Evolutionary conservation across 2,797 vertebrate species (phyloP).

Genomic region (Gorsachius magnificus): DNA sequence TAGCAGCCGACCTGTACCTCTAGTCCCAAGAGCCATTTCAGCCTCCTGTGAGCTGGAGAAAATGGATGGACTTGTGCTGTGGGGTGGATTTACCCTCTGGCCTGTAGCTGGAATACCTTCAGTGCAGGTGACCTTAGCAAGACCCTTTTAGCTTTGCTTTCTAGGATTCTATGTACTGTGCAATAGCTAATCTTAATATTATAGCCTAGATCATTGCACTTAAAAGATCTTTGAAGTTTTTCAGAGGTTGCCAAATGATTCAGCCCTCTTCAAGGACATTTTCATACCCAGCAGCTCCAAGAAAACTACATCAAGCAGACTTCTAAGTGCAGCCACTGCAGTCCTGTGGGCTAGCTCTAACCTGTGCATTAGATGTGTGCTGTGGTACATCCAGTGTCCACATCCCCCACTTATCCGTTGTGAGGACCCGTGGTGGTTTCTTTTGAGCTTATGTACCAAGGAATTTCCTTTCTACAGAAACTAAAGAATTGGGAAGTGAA

Average conservation of each 20-base stretch:
- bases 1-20: not conserved
- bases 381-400: fast-evolving
- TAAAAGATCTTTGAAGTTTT: not conserved
- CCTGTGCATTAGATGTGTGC: not conserved
- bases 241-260: not conserved
- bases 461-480: not conserved
- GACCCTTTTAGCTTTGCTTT: not conserved
- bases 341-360: not conserved
- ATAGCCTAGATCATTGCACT: not conserved
- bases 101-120: not conserved
- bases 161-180: not conserved
- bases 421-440: not conserved
- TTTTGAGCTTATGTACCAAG: not conserved
- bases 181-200: not conserved
- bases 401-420: not conserved
- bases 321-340: not conserved
- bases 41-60: not conserved
- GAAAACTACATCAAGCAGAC: not conserved
- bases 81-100: not conserved
- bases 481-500: not conserved
- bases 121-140: not conserved
- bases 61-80: not conserved
- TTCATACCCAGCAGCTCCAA: not conserved
- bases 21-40: not conserved
- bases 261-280: not conserved